Conservation (phyloP, 2,113 vertebrate genomes). For the Microcebus tavaratra region DNA sequence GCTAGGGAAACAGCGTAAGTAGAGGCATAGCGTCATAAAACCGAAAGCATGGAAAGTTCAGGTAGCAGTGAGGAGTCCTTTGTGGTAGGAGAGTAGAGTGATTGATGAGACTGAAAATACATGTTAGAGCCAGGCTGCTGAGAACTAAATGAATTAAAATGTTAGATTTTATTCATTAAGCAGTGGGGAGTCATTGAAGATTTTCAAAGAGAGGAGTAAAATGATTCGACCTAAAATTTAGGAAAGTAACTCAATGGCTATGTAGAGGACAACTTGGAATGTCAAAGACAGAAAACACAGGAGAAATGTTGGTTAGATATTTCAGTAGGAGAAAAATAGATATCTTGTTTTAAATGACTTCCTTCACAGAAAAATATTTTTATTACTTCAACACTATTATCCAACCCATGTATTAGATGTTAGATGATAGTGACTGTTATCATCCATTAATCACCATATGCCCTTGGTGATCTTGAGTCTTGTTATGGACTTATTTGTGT, state of each 20-base stretch:
- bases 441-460: not conserved
- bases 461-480: not conserved
- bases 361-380: not conserved
- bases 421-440: not conserved
- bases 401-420: not conserved
- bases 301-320: not conserved
- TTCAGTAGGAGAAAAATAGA: not conserved
- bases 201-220: not conserved
- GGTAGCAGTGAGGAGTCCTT: not conserved
- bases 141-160: not conserved
- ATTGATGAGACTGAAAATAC: not conserved
- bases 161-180: not conserved
- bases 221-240: not conserved
- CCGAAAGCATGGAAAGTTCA: not conserved
- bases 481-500: not conserved
- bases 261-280: not conserved
- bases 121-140: not conserved
- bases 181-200: not conserved
- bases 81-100: not conserved
- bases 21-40: not conserved
- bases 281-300: not conserved
- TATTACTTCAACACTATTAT: not conserved
- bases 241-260: not conserved
- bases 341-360: not conserved
- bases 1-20: not conserved